Evolutionary conservation across 2,888 invertebrate genomes (phyloP), one percentile per base, ranked within the genome.

Genomic region (Eledone cirrhosa): DNA sequence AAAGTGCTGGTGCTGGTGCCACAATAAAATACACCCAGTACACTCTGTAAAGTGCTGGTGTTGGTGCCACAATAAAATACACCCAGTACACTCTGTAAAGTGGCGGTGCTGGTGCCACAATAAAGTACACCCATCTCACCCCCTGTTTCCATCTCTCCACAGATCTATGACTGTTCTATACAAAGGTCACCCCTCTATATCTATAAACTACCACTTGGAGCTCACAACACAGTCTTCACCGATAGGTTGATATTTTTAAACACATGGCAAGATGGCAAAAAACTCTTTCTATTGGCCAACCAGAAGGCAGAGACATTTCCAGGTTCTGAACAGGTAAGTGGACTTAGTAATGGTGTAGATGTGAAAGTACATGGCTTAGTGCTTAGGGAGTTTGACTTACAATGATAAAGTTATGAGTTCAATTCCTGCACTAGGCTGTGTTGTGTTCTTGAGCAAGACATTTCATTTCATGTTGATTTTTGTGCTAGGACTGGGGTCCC

Each of bases 161-260:
- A 94, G 94, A 92, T 95, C 80, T 94, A 94, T 88, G 93, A 93
- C 85, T 93, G 93, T 83, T 93, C 94, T 87, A 92, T 94, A 77
- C 94, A 93, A 85, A 91, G 93, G 79, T 93, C 93, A 81, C 94
- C 94, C 19, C 90, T 94, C 80, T 94, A 93, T 89, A 92, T 94
- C 76, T 94, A 95, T 89, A 94, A 94, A 90, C 91, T 95, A 84
- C 93, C 94, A 67, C 91, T 92, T 63, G 92, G 93, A 79, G 93
- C 93, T 85, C 91, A 92, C 84, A 92, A 93, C 82, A 91, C 94
- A 85, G 90, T 94, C 80, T 92, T 95, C 77, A 94, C 94, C 47
- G 94, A 94, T 87, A 93, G 93, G 85, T 92, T 95, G 82, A 93
- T 95, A 85, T 94, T 94, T 87, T 92, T 93, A 24, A 84, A 84